Percentiles rank a stretch among this genome's conserved stretches.
Evolutionary conservation across 2,113 vertebrate genomes (phyloP).

Genomic region (Plestiodon gilberti): DNA sequence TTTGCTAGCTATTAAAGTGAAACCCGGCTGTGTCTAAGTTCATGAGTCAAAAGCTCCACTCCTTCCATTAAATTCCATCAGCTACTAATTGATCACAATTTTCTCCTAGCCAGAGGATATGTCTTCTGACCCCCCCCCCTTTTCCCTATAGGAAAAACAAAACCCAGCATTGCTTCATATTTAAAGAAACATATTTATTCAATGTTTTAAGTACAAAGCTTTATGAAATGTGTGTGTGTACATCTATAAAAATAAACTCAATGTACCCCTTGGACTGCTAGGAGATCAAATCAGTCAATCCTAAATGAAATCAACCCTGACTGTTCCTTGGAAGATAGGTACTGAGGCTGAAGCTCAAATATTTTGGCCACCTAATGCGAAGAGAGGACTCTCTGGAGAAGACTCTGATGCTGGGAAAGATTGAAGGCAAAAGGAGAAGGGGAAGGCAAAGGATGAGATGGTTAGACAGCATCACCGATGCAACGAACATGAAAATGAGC

Average conservation of each 20-base stretch:
- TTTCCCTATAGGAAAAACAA: neutral
- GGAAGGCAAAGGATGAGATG: too few relatives aligned
- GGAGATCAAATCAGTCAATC: too few relatives aligned
- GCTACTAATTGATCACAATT: neutral
- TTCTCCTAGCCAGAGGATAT: neutral
- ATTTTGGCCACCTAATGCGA: too few relatives aligned
- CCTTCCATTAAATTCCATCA: neutral
- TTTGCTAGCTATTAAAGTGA: constrained; percentile 12
- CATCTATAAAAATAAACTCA: neutral
- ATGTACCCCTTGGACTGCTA: too few relatives aligned
- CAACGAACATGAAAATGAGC: too few relatives aligned
- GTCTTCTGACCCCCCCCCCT: neutral
- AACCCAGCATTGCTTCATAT: neutral
- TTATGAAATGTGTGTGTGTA: neutral
- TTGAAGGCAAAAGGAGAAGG: too few relatives aligned
- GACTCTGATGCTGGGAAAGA: too few relatives aligned
- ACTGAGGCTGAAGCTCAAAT: too few relatives aligned
- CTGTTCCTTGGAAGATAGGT: too few relatives aligned
- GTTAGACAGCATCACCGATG: too few relatives aligned
- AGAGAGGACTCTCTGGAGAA: too few relatives aligned
- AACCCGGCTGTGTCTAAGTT: neutral
- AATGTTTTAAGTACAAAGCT: neutral
- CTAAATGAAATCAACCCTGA: too few relatives aligned
- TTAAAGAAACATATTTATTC: neutral
- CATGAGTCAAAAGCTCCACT: neutral